Evolutionary conservation across 2,797 vertebrate species (phyloP).

Genomic region (Percopsis omiscomaycus): DNA sequence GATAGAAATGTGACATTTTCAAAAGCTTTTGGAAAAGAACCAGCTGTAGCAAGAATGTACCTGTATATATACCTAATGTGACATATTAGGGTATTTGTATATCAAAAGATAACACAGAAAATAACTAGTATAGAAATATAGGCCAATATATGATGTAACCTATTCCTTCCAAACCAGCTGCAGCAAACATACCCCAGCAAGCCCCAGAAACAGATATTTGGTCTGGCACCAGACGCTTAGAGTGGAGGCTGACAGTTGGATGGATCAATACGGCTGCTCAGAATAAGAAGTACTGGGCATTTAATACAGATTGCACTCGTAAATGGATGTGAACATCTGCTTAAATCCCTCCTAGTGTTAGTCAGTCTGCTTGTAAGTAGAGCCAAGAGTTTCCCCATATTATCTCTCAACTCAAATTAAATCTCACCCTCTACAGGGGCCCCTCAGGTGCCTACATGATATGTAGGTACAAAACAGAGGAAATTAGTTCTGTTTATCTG

Average conservation of each 20-base stretch:
- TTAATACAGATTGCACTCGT: slow-evolving; percentile 63
- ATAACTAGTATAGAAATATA: neutral
- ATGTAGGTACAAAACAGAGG: slow-evolving; percentile 35
- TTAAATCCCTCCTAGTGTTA: slow-evolving; percentile 53
- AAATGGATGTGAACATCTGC: slow-evolving; percentile 63
- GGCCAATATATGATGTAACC: slow-evolving; percentile 2
- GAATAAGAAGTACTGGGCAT: slow-evolving; percentile 58
- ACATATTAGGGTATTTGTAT: too few species aligned
- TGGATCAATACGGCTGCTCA: slow-evolving; percentile 58
- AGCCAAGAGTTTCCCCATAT: slow-evolving; percentile 44
- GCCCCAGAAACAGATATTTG: slow-evolving; percentile 29
- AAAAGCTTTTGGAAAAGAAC: too few species aligned
- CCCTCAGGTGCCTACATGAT: slow-evolving; percentile 22
- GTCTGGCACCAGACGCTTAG: slow-evolving; percentile 10
- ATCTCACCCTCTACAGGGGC: slow-evolving; percentile 29
- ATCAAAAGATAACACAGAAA: neutral
- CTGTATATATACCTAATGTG: too few species aligned
- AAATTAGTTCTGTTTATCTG: slow-evolving; percentile 44
- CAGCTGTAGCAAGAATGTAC: too few species aligned
- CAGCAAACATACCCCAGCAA: slow-evolving; percentile 31
- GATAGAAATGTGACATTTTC: too few species aligned
- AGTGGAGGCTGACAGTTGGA: slow-evolving; percentile 39
- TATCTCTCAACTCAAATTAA: slow-evolving; percentile 51
- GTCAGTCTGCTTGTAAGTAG: slow-evolving; percentile 42
- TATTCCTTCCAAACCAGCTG: slow-evolving; percentile 29